Evolutionary conservation across 1,140 invertebrate genomes (phyloP), one percentile per base, ranked within the genome.

Genomic region (Pseudomyrmex pallidus): DNA sequence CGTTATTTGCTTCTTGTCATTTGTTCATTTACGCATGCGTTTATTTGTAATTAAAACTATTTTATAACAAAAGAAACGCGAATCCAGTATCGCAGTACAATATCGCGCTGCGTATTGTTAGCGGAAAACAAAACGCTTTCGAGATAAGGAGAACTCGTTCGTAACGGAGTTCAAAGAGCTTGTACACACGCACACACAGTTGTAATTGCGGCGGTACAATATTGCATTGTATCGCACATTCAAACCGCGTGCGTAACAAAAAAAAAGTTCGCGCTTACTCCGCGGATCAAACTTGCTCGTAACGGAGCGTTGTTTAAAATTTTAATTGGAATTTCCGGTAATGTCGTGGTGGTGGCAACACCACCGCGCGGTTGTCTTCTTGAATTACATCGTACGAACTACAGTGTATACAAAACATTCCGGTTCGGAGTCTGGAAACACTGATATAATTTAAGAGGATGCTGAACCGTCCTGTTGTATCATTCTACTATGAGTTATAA

Each of bases 281-380:
- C 10, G 46, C 8, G 54, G 17, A 74, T 82, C 62, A 61, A 80
- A 70, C 70, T 67, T 25, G 35, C 72, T 5, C 0, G 17, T 57
- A 80, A 80, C 48, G 3, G 46, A 67, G 17, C 20, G 44, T 9
- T 59, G 35, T 59, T 80, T 59, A 72, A 72, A 59, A 80, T 56
- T 80, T 72, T 70, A 48, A 70, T 80, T 56, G 70, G 35, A 66
- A 5, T 12, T 44, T 35, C 13, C n/a, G n/a, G 35, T 76, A 64
- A 25, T 52, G 12, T 13, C 59, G 7, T 10, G 15, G 8, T 35
- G 3, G 7, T 17, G 59, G 44, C 35, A 73, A 73, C 13, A 17
- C 17, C 13, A 17, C 17, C 25, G 13, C n/a, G 13, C 12, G 44
- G 10, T 44, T 10, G 9, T 20, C 20, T 50, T 76, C n/a, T 66